Evolutionary conservation across 2,113 vertebrate species (phyloP).

Genomic region (Acinonyx jubatus): DNA sequence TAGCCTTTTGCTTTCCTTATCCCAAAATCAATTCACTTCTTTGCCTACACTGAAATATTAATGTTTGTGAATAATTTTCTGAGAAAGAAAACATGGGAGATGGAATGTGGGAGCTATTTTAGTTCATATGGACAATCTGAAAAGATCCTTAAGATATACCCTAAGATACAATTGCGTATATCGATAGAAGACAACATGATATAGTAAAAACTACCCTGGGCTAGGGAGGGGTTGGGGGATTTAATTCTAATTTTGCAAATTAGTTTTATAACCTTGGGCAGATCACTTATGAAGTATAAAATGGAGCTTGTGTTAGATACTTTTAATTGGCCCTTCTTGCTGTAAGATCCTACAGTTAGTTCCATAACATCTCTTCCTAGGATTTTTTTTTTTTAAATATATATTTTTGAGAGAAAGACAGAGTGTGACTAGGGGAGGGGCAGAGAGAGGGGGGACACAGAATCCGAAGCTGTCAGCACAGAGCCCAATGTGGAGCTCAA

Average conservation of each 20-base stretch:
- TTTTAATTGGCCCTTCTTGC: conserved; percentile 22
- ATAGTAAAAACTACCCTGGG: background rate
- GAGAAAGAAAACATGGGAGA: background rate
- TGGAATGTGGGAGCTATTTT: conserved; percentile 17
- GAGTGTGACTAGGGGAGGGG: too few species aligned
- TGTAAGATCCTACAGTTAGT: background rate
- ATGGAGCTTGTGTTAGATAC: background rate
- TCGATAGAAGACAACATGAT: background rate
- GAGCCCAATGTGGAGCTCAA: too few species aligned
- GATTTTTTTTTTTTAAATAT: background rate
- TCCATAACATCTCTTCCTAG: background rate
- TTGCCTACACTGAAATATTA: background rate
- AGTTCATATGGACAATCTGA: background rate
- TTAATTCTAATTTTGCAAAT: conserved; percentile 37
- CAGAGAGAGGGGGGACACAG: too few species aligned
- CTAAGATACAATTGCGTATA: background rate
- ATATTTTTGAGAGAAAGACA: too few species aligned
- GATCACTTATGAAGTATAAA: background rate
- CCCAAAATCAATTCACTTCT: background rate
- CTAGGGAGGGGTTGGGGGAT: background rate
- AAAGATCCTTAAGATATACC: background rate
- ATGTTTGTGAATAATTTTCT: background rate
- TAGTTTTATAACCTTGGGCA: conserved; percentile 7
- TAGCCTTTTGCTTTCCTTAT: background rate
- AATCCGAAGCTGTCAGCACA: too few species aligned